Evolutionary conservation across 2,888 invertebrate genomes (phyloP), one percentile per base, ranked within the genome.

Genomic region (Eilema caniola): DNA sequence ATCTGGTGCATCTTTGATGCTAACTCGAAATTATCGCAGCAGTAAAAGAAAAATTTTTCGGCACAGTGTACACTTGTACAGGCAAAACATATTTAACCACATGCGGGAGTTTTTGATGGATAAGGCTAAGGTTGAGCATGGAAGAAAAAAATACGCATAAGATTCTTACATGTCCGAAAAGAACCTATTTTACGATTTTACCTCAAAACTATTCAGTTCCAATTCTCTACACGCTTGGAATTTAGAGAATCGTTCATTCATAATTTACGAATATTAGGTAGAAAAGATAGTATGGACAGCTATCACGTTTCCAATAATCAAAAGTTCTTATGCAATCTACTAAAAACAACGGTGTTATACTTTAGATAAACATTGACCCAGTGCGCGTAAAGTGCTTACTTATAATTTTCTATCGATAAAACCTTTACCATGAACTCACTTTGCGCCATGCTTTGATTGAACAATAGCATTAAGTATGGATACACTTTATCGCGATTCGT

Each of bases 311-410:
- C n/a, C n/a, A 53, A 0, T 53, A n/a, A 53, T 53, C n/a, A 20
- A 8, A n/a, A 53, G n/a, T 16, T 16, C 41, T 41, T 53, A 53
- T n/a, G 20, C n/a, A 53, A 53, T n/a, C n/a, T 53, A n/a, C n/a
- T 20, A 53, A 53, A 53, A 20, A 53, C 20, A 53, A 53, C 53
- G 10, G n/a, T 53, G 53, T 53, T 53, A 53, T n/a, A 53, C 53
- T 53, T 53, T 10, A 53, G 53, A 37, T 80, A 82, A 84, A 78
- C 86, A 85, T 87, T 88, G 86, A 88, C 88, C 86, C 70, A 87
- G 79, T 85, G 76, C 74, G 72, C 72, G 60, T 66, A 23, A 60
- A 61, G 61, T 33, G 33, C 64, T 63, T 73, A 61, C 64, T 63
- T 73, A 76, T 80, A 83, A 79, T 82, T 83, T 82, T 82, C 81